These are phyloP conservation scores for Entomobrya multifasciata DNA, from an alignment of 2,888 invertebrate species.

Conservation along the genomic window DNA sequence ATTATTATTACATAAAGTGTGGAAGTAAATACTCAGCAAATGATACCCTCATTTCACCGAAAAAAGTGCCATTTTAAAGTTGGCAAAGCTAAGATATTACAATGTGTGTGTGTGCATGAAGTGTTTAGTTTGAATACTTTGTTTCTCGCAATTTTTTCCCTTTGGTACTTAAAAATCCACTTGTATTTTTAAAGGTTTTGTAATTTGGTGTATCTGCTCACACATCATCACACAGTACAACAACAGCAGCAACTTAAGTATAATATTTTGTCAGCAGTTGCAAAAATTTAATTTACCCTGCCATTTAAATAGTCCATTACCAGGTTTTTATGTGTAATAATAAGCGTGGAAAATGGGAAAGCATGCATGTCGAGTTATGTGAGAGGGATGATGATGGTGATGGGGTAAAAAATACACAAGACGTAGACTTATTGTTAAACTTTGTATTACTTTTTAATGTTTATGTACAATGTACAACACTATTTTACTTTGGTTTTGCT, in stretches of 20 bases:
- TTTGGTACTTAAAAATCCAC: no score
- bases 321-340: constrained; percentile 64
- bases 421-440: no score
- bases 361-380: constrained; percentile 57
- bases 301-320: constrained; percentile 68
- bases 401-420: constrained; percentile 24
- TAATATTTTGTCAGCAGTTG: constrained; percentile 72
- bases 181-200: no score
- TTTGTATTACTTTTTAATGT: constrained; percentile 10
- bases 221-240: constrained; percentile 43
- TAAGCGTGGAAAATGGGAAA: constrained; percentile 64
- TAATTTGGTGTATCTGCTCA: constrained; percentile 61
- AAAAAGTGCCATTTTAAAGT: constrained; percentile 64
- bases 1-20: constrained; percentile 54
- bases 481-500: constrained; percentile 29
- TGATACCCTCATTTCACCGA: constrained; percentile 13
- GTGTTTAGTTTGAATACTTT: no score
- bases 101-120: no score
- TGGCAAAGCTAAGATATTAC: no score
- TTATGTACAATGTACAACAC: constrained; percentile 14
- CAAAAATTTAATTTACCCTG: constrained; percentile 67
- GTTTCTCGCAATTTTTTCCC: no score
- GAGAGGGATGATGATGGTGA: background rate
- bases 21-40: constrained; percentile 50
- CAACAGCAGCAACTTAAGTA: constrained; percentile 30